Evolutionary conservation across 2,888 invertebrate genomes (phyloP).

Genomic region (Pyrrhosoma nymphula): DNA sequence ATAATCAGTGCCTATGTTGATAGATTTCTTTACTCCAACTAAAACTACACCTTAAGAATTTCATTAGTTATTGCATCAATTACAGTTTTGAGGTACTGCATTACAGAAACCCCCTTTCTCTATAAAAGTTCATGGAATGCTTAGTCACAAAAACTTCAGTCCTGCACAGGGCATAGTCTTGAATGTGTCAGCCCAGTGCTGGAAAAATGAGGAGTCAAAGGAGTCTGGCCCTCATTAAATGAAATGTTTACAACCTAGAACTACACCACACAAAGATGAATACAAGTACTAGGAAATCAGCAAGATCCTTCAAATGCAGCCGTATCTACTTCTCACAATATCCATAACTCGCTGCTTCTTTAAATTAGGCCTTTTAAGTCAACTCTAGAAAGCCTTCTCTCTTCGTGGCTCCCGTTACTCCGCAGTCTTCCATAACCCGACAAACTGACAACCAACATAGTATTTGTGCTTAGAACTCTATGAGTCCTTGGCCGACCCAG

Average conservation of each 20-base stretch:
- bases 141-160: slow-evolving; percentile 72
- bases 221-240: slow-evolving; percentile 72
- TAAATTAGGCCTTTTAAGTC: slow-evolving; percentile 71
- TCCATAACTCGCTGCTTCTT: slow-evolving; percentile 66
- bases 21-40: slow-evolving; percentile 71
- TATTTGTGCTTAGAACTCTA: slow-evolving; percentile 65
- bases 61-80: slow-evolving; percentile 80
- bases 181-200: slow-evolving; percentile 70
- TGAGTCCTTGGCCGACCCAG: slow-evolving; percentile 56
- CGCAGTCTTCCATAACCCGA: slow-evolving; percentile 34
- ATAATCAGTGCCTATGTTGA: slow-evolving; percentile 71
- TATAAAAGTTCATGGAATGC: slow-evolving; percentile 69
- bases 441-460: slow-evolving; percentile 66
- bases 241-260: slow-evolving; percentile 72
- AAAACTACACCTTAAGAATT: slow-evolving; percentile 72
- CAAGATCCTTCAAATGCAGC: slow-evolving; percentile 72
- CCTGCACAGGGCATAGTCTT: slow-evolving; percentile 70
- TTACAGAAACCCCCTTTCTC: slow-evolving; percentile 78
- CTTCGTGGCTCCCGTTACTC: slow-evolving; percentile 36
- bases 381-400: slow-evolving; percentile 60
- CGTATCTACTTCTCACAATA: slow-evolving; percentile 63
- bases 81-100: slow-evolving; percentile 80
- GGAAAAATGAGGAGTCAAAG: slow-evolving; percentile 71
- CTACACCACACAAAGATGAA: slow-evolving; percentile 73
- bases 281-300: slow-evolving; percentile 72